These are phyloP conservation scores for Balaeniceps rex DNA, from an alignment of 2,113 vertebrate species.

Conservation along the genomic window DNA sequence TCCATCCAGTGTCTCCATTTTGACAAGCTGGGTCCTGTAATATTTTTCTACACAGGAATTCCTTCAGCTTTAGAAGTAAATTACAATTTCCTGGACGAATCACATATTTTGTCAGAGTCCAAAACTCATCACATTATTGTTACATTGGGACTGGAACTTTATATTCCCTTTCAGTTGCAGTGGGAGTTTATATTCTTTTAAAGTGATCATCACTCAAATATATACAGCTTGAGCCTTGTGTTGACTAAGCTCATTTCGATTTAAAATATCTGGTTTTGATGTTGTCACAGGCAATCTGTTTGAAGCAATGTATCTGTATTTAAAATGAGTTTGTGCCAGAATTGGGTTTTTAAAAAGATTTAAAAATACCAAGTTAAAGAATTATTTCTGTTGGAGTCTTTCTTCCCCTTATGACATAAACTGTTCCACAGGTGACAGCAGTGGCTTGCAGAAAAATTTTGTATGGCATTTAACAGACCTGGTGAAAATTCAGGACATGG, in stretches of 20 bases:
- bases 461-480: neutral
- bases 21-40: neutral
- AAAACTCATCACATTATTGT: neutral
- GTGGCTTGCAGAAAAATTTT: neutral
- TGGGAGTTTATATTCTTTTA: neutral
- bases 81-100: neutral
- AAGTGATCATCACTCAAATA: neutral
- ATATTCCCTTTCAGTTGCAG: neutral
- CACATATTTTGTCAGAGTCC: neutral
- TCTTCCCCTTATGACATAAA: neutral
- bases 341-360: neutral
- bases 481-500: neutral
- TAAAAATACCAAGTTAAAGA: neutral
- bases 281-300: neutral
- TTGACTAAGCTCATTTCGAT: neutral
- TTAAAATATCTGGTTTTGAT: neutral
- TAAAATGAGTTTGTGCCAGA: neutral
- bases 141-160: neutral
- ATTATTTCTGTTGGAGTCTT: neutral
- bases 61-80: neutral
- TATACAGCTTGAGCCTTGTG: neutral
- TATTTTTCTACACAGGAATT: neutral
- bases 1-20: neutral
- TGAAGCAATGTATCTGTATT: neutral
- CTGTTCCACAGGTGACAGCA: neutral